Base-by-base conservation (phyloP, 2,113 vertebrate genomes). In the Acrocephalus kingi region DNA sequence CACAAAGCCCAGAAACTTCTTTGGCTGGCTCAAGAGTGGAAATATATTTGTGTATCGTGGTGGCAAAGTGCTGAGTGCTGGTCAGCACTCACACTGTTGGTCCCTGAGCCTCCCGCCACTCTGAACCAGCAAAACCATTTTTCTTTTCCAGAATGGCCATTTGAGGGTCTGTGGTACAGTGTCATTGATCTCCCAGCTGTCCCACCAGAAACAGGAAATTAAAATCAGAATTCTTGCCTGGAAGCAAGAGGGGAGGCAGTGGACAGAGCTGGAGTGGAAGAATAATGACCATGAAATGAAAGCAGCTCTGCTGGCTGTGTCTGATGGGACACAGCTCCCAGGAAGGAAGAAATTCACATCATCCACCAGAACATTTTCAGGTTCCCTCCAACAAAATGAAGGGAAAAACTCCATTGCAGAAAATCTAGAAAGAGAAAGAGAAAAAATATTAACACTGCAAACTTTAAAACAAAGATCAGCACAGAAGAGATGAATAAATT, bases 131-230 rank as follows among this genome's bases (percentile, higher is more conserved):
- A 61, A 43, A 63, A 33, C 3, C 3, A 13, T 10, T 80, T 45
- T 48, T 43, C 21, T 61, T 55, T 59, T 61, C 27, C 63, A 49
- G 28, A 84, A 25, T 3, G 20, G 37, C 14, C 4, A 0, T 43
- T 27, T 66, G 39, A 20, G 13, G 18, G 7, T 72, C 66, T 11
- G 1, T 6, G 6, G 5, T 28, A 2, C 22, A 0, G 0, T 5
- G 16, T 6, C 31, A 21, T 7, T 78, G 45, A 31, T 59, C 15
- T 54, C 23, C 28, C 74, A 78, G 51, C 30, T 62, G 41, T 21
- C 18, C n/a, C 49, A 68, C 4, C n/a, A 59, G 77, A n/a, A 66
- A 62, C 0, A 1, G 30, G 55, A 37, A 46, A 95, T 61, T 37
- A 55, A 81, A 77, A 51, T 21, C 59, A 68, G 59, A 54, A 72